These are phyloP conservation scores for Aphaenogaster ashmeadi DNA, from an alignment of 1,140 invertebrate species.

Conservation along the genomic window DNA sequence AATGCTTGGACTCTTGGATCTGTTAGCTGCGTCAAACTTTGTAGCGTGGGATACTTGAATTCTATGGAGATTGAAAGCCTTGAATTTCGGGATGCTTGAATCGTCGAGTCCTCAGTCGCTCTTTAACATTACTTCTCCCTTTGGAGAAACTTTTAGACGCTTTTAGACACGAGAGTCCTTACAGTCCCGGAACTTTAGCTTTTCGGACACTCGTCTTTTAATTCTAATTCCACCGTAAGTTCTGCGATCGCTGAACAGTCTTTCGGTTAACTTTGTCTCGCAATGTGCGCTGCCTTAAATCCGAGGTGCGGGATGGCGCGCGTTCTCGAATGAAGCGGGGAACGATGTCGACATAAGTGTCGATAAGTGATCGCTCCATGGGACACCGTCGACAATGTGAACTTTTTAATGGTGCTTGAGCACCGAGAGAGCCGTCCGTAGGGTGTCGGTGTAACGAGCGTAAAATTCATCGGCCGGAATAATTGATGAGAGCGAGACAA, in stretches of 20 bases:
- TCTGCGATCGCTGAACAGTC: constrained; percentile 3
- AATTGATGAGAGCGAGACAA: constrained; percentile 63
- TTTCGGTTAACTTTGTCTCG: constrained; percentile 25
- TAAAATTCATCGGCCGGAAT: constrained; percentile 67
- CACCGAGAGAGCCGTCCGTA: constrained; percentile 28
- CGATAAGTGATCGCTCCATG: constrained; percentile 62
- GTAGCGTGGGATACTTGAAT: constrained; percentile 11
- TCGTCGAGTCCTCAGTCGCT: constrained; percentile 30
- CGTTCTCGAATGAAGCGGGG: neutral
- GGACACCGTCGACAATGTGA: constrained; percentile 55
- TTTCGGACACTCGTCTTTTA: constrained; percentile 57
- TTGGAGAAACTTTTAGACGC: constrained; percentile 48
- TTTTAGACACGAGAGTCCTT: constrained; percentile 38
- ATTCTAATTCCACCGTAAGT: constrained; percentile 49
- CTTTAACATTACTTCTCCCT: constrained; percentile 48
- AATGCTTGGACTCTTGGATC: neutral
- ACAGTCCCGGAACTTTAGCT: constrained; percentile 26
- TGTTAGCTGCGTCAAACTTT: constrained; percentile 40
- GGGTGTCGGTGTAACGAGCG: constrained; percentile 65
- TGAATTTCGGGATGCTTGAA: constrained; percentile 44
- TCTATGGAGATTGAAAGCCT: constrained; percentile 34
- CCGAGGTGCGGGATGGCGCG: neutral
- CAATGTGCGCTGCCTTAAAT: constrained; percentile 34
- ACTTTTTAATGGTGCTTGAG: constrained; percentile 63
- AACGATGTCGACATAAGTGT: constrained; percentile 62